Percentiles rank a stretch among this genome's conserved stretches.
Evolutionary conservation across 2,888 invertebrate genomes (phyloP).

Genomic region (Clunio marinus): DNA sequence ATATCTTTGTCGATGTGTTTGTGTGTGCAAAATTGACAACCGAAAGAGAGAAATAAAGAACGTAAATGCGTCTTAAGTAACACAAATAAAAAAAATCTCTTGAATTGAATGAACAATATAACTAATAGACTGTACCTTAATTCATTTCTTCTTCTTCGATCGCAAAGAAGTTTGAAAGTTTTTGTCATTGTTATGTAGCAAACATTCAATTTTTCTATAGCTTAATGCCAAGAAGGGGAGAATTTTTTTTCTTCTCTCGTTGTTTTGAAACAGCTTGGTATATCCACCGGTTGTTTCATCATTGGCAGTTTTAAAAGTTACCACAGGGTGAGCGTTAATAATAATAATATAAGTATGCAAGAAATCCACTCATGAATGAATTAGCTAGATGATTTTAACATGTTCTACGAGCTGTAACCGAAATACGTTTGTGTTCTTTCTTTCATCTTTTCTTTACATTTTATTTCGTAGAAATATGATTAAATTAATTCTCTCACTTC

Average conservation of each 20-base stretch:
- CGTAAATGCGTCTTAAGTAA: constrained; percentile 17
- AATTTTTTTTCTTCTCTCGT: too few relatives aligned
- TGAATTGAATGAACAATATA: background rate
- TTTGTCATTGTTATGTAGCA: background rate
- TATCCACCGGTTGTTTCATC: constrained; percentile 21
- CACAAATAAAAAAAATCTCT: constrained; percentile 1
- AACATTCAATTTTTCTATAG: too few relatives aligned
- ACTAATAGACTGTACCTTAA: background rate
- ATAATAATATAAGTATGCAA: background rate
- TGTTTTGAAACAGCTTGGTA: background rate
- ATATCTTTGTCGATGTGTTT: background rate
- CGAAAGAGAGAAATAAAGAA: background rate
- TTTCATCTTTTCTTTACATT: background rate
- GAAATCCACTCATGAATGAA: constrained; percentile 25
- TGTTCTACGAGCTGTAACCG: constrained; percentile 10
- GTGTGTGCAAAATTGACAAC: background rate
- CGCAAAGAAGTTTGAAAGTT: constrained; percentile 2
- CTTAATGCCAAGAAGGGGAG: too few relatives aligned
- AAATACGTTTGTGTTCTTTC: background rate
- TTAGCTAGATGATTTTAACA: background rate
- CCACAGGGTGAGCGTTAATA: background rate
- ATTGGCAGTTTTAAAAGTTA: background rate
- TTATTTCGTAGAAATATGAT: constrained; percentile 10
- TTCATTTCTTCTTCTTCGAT: background rate
- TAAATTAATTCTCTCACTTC: background rate